Percentiles rank a stretch among this genome's conserved stretches.
Conservation (phyloP, 1,140 invertebrate species). For the Conus betulinus region DNA sequence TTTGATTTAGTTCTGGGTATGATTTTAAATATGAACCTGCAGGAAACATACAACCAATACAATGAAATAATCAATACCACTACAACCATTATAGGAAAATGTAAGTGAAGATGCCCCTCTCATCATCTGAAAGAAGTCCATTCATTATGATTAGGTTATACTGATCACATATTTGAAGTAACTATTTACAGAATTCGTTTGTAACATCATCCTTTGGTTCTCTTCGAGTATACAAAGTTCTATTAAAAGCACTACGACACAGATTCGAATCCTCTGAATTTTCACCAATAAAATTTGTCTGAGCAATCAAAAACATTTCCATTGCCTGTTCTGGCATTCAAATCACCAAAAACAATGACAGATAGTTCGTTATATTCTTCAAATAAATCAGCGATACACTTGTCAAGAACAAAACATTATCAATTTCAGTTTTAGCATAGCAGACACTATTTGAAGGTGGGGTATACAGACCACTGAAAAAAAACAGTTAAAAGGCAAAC, state of each 20-base stretch:
- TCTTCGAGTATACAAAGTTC: background rate
- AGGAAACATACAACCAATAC: background rate
- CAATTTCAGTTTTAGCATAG: constrained; percentile 1
- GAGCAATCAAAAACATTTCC: background rate
- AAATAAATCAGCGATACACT: background rate
- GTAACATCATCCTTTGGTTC: background rate
- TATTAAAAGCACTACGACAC: no score
- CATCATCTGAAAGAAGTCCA: background rate
- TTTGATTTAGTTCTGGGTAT: background rate
- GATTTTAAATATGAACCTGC: background rate
- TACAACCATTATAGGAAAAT: background rate
- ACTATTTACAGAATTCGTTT: background rate
- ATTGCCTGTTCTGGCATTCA: background rate
- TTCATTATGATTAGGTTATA: background rate
- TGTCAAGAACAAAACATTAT: background rate
- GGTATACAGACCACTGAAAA: background rate
- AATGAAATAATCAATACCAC: background rate
- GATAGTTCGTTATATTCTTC: background rate
- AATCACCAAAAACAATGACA: background rate
- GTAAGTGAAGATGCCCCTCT: background rate
- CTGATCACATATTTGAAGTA: background rate
- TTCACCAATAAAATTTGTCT: background rate
- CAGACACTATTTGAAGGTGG: background rate
- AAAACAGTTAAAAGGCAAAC: background rate
- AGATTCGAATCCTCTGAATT: background rate